Conservation (phyloP, 1,140 invertebrate genomes). For the Helicoverpa zea region DNA sequence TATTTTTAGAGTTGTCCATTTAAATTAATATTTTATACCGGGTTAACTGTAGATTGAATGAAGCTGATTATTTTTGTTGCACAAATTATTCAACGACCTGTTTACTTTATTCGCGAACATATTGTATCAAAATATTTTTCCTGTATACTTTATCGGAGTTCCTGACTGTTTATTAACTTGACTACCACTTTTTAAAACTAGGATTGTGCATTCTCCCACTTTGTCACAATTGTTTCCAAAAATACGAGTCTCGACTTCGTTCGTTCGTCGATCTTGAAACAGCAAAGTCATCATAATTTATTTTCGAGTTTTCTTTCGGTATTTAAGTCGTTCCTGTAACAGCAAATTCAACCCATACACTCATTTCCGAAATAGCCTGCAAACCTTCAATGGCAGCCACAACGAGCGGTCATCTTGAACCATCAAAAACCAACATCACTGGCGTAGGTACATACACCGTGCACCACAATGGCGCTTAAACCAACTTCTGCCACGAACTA, state of each 20-base stretch:
- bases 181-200: too few species aligned
- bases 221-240: too few species aligned
- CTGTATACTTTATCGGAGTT: too few species aligned
- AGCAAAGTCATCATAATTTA: too few species aligned
- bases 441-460: neutral
- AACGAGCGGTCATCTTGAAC: neutral
- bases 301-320: too few species aligned
- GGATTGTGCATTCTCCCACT: too few species aligned
- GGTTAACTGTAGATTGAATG: neutral
- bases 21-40: neutral
- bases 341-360: neutral
- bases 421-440: neutral
- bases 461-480: constrained; percentile 1
- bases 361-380: neutral
- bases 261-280: too few species aligned
- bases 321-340: neutral
- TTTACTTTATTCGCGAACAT: too few species aligned
- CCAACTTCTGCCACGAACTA: constrained; percentile 8
- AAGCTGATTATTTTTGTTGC: neutral
- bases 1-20: neutral
- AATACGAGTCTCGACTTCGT: too few species aligned
- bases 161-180: too few species aligned
- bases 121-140: too few species aligned
- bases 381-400: neutral
- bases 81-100: too few species aligned